Conservation (phyloP, 2,797 vertebrate species). For the Podarcis siculus region DNA sequence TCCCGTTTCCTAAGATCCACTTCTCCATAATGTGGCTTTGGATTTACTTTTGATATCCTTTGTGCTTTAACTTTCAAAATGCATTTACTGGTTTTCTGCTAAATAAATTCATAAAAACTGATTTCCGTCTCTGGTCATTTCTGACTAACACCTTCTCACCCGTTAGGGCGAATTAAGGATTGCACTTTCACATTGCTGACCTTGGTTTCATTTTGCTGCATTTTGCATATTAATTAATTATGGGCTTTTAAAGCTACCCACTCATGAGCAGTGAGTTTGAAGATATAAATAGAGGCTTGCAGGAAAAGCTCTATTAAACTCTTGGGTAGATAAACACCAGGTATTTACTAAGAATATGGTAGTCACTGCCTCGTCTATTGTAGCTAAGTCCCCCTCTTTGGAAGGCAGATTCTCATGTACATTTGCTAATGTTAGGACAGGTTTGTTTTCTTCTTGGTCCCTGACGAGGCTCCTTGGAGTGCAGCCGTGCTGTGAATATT, state of each 20-base stretch:
- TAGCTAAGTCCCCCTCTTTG: not conserved
- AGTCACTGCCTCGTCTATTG: not conserved
- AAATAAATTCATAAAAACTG: too few relatives aligned
- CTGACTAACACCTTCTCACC: too few relatives aligned
- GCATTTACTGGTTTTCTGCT: too few relatives aligned
- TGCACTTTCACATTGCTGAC: too few relatives aligned
- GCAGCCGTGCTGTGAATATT: constrained; percentile 44
- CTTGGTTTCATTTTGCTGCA: not conserved
- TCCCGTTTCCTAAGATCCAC: too few relatives aligned
- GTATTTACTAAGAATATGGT: not conserved
- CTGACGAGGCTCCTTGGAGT: constrained; percentile 14
- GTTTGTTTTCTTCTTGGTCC: constrained; percentile 42
- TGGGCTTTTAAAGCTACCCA: not conserved
- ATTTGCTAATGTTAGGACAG: not conserved
- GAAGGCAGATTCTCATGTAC: not conserved
- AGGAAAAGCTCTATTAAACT: not conserved
- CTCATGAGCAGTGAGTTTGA: not conserved
- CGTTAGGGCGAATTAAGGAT: too few relatives aligned
- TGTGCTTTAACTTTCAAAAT: too few relatives aligned
- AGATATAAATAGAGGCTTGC: not conserved
- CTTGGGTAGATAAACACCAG: not conserved
- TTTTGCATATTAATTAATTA: not conserved
- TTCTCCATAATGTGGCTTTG: too few relatives aligned
- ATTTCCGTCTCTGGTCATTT: too few relatives aligned
- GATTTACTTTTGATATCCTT: too few relatives aligned